Evolutionary conservation across 2,888 invertebrate species (phyloP).

Genomic region (Stenotaenia linearis): DNA sequence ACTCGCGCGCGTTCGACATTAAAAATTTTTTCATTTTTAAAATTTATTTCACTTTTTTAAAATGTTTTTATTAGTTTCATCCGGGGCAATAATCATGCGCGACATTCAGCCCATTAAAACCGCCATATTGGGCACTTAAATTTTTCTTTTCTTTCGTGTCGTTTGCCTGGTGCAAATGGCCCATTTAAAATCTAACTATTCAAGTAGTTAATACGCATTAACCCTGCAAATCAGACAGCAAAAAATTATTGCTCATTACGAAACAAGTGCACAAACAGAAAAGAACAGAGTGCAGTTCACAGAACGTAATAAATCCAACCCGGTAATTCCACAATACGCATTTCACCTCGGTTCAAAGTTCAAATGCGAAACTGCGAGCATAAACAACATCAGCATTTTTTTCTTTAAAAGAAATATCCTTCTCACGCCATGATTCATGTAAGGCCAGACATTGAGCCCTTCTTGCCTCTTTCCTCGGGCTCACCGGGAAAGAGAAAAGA

Average conservation of each 20-base stretch:
- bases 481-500: neutral
- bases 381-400: too few species aligned
- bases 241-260: neutral
- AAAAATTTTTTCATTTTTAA: too few species aligned
- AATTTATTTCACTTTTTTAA: too few species aligned
- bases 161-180: neutral
- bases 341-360: neutral
- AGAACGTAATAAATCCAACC: neutral
- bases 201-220: neutral
- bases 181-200: neutral
- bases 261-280: neutral
- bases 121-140: neutral
- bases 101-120: neutral
- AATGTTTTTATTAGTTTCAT: neutral
- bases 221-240: neutral
- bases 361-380: neutral
- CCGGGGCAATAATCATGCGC: neutral
- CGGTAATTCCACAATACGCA: neutral
- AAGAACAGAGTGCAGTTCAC: neutral
- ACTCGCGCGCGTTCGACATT: neutral
- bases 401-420: neutral
- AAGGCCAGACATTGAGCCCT: neutral
- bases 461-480: neutral
- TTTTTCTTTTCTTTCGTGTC: neutral
- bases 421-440: neutral